phyloP scores from a whole-genome alignment of 1,140 invertebrate genomes.

The Brachionus plicatilis region DNA sequence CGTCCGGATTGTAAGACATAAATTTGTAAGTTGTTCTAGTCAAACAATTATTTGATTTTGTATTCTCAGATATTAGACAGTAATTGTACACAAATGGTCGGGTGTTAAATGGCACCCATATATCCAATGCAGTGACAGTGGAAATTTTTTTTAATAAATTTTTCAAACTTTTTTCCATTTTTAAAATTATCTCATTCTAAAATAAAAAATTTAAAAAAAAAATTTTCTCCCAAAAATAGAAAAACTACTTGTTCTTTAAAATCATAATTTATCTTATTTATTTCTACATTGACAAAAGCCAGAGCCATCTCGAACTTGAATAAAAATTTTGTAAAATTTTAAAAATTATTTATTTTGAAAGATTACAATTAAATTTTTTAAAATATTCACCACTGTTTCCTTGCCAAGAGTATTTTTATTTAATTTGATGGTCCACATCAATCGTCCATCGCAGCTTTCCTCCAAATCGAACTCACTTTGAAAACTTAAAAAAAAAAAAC shows the following conservation, averaged over 20 bases:
- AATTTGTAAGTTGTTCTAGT: not conserved
- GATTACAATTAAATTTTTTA: slow-evolving; percentile 1
- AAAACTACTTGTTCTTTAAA: not conserved
- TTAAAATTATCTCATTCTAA: not conserved
- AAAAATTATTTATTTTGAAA: not conserved
- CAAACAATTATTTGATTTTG: not conserved
- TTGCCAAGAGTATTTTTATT: not conserved
- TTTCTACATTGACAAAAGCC: slow-evolving; percentile 3
- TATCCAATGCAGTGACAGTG: not conserved
- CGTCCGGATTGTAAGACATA: not conserved
- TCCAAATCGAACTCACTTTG: not conserved
- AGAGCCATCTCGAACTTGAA: slow-evolving; percentile 3
- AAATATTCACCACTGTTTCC: not conserved
- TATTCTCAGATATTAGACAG: not conserved
- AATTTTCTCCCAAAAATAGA: not conserved
- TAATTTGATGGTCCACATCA: not conserved
- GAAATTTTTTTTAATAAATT: not conserved
- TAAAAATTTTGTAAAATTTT: not conserved
- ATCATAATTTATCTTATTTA: not conserved
- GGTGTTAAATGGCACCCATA: not conserved
- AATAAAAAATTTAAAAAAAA: not conserved
- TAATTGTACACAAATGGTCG: not conserved
- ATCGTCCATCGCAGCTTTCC: not conserved
- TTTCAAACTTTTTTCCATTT: slow-evolving; percentile 7
- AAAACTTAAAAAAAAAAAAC: not conserved